Percentiles rank a stretch among this genome's conserved stretches.
These are phyloP conservation scores for Rhizomys pruinosus DNA, from an alignment of 2,113 vertebrate species.

Conservation along the genomic window DNA sequence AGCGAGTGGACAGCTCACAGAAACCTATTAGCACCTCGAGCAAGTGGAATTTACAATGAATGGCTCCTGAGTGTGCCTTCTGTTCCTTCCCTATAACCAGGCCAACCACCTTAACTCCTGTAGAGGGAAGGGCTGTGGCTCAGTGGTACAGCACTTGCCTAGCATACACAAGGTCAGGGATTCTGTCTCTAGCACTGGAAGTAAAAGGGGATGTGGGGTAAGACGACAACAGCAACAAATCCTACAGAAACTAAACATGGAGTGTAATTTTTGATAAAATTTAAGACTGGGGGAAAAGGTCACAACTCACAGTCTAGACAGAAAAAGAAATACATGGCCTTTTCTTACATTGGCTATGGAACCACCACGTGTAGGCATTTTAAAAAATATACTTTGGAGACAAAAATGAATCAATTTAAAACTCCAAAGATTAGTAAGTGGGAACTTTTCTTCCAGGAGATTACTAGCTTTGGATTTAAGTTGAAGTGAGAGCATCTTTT, in stretches of 20 bases:
- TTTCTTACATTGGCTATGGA: background rate
- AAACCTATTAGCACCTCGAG: background rate
- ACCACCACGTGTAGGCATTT: background rate
- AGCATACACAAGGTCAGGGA: background rate
- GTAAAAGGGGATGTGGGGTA: no score
- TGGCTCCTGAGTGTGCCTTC: fast-evolving
- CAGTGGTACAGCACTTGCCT: background rate
- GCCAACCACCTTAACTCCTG: background rate
- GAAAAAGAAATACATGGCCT: background rate
- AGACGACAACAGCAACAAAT: background rate
- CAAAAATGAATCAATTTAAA: background rate
- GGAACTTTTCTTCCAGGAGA: background rate
- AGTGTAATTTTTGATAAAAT: background rate
- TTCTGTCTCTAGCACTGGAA: background rate
- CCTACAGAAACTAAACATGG: background rate
- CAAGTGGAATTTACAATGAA: background rate
- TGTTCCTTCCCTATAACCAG: no score
- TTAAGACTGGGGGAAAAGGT: background rate
- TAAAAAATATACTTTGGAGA: background rate
- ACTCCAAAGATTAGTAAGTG: background rate
- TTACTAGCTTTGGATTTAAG: background rate
- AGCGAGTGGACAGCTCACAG: background rate
- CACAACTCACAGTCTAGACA: background rate
- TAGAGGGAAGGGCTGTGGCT: background rate
- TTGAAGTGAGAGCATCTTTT: background rate